phyloP scores from a whole-genome alignment of 2,113 vertebrate species.

The Cyprinodon variegatus region DNA sequence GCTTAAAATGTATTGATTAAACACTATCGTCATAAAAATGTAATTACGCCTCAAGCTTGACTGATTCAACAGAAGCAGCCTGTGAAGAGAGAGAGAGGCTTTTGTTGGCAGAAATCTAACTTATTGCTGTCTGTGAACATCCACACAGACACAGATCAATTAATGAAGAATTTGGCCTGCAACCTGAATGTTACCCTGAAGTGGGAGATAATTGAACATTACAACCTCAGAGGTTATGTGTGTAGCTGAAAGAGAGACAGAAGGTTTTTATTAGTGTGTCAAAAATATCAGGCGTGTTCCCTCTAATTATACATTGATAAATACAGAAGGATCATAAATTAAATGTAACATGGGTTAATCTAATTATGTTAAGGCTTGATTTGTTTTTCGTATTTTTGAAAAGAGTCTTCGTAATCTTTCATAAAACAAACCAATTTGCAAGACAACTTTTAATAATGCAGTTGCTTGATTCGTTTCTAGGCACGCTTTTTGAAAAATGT shows the following conservation, averaged over 20 bases:
- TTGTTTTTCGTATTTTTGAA: not conserved
- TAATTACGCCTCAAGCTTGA: slow-evolving; percentile 38
- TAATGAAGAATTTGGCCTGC: slow-evolving; percentile 58
- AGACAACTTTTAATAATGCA: not conserved
- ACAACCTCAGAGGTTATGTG: slow-evolving; percentile 43
- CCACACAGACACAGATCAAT: slow-evolving; percentile 41
- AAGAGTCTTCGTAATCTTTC: not conserved
- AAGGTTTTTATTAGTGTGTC: slow-evolving; percentile 12
- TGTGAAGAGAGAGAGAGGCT: slow-evolving; percentile 12
- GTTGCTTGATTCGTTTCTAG: not conserved
- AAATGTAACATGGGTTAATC: not conserved
- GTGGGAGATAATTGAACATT: slow-evolving; percentile 58
- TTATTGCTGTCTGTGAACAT: slow-evolving; percentile 1
- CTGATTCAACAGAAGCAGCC: slow-evolving; percentile 2
- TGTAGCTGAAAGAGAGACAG: not conserved
- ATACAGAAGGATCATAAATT: not conserved
- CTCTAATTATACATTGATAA: not conserved
- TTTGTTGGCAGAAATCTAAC: slow-evolving; percentile 16
- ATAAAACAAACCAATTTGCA: not conserved
- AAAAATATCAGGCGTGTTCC: not conserved
- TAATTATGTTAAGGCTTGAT: not conserved
- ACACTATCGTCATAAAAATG: slow-evolving; percentile 58
- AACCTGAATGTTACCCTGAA: slow-evolving; percentile 40
- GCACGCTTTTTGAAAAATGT: slow-evolving; percentile 3
- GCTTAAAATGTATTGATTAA: slow-evolving; percentile 55